Conservation (phyloP, 2,888 invertebrate species). For the Trachelus tabidus region DNA sequence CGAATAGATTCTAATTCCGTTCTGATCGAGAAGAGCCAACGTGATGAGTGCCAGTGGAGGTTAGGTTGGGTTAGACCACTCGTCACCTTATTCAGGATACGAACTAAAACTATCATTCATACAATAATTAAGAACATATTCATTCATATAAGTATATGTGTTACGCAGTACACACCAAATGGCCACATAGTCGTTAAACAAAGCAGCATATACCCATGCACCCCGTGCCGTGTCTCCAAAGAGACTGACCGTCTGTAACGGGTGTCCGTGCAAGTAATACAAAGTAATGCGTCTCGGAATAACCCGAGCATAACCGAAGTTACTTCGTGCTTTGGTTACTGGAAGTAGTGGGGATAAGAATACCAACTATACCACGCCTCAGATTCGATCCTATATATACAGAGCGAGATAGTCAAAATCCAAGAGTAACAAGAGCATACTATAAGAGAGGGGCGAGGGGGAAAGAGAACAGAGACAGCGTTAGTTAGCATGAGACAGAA, state of each 20-base stretch:
- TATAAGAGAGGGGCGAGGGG: neutral
- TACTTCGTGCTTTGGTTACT: neutral
- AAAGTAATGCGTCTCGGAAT: neutral
- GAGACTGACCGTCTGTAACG: neutral
- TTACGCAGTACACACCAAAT: neutral
- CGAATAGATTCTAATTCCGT: neutral
- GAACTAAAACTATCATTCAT: neutral
- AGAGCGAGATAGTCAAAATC: neutral
- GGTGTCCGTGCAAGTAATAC: neutral
- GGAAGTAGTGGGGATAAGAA: neutral
- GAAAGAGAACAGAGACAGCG: neutral
- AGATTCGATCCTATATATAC: neutral
- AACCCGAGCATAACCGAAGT: neutral
- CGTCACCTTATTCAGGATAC: neutral
- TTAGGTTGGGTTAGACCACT: neutral
- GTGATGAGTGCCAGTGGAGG: neutral
- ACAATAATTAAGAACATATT: neutral
- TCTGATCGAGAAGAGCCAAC: neutral
- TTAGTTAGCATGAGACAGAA: neutral
- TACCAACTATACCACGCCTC: neutral
- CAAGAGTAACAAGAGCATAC: neutral
- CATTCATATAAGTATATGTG: neutral
- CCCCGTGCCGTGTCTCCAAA: neutral
- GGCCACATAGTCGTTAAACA: neutral
- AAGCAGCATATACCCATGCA: neutral